Conservation (phyloP, 2,113 vertebrate genomes). For the Myiozetetes cayanensis region DNA sequence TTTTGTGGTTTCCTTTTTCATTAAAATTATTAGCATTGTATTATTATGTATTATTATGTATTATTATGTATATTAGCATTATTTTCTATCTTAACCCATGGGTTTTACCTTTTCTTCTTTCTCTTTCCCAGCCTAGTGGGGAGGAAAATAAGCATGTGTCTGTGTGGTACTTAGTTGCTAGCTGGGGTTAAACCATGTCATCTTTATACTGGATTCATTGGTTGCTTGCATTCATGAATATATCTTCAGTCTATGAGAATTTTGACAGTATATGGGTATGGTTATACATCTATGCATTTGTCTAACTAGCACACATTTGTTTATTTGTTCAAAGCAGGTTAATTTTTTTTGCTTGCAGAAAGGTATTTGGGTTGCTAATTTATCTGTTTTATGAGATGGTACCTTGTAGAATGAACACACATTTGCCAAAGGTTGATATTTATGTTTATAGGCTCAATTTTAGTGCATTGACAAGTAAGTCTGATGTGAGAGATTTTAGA, state of each 20-base stretch:
- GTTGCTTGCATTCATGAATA: background rate
- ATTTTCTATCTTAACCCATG: background rate
- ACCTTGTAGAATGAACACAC: background rate
- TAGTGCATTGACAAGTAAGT: background rate
- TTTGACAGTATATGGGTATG: background rate
- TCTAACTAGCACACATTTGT: background rate
- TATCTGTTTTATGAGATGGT: background rate
- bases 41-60: too few species aligned
- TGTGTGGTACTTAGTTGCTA: background rate
- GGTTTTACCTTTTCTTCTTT: background rate
- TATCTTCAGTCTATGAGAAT: background rate
- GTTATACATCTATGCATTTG: background rate
- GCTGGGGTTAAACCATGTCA: background rate
- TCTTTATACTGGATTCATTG: background rate
- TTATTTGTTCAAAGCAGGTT: background rate
- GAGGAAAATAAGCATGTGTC: fast-evolving
- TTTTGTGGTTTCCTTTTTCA: background rate
- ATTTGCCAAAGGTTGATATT: background rate
- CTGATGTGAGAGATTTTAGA: background rate
- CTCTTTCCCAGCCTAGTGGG: background rate
- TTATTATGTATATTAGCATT: background rate
- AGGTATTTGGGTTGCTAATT: background rate
- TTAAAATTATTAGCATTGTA: background rate
- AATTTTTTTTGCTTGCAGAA: background rate
- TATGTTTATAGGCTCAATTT: background rate